Conservation (phyloP, 1,140 invertebrate species). For the Calliopsis andreniformis region DNA sequence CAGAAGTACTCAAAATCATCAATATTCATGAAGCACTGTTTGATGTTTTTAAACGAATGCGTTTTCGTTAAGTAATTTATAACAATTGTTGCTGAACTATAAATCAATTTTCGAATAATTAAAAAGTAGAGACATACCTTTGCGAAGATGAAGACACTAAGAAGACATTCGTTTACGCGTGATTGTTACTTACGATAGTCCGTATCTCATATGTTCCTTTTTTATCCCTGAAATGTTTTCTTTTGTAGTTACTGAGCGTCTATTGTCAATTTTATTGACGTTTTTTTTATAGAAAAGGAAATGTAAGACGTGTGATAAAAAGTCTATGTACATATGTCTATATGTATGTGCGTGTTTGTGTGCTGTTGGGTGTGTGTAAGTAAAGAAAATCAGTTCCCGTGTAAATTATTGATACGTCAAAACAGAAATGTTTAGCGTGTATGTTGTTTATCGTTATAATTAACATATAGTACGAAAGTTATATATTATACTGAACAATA, state of each 20-base stretch:
- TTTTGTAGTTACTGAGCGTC: constrained; percentile 14
- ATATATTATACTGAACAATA: constrained; percentile 69
- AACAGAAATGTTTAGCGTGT: constrained; percentile 39
- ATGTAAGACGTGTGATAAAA: constrained; percentile 49
- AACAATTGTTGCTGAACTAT: too few relatives aligned
- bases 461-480: constrained; percentile 56
- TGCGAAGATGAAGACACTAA: constrained; percentile 30
- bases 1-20: too few relatives aligned
- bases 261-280: constrained; percentile 38
- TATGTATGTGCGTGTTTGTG: constrained; percentile 14
- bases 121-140: neutral
- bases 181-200: constrained; percentile 64
- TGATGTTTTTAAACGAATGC: too few relatives aligned
- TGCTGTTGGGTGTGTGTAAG: neutral
- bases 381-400: constrained; percentile 51
- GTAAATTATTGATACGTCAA: constrained; percentile 64
- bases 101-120: neutral
- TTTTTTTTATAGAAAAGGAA: constrained; percentile 16
- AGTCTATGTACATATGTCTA: constrained; percentile 9
- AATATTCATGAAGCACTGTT: too few relatives aligned
- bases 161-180: constrained; percentile 45
- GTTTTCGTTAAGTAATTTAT: too few relatives aligned
- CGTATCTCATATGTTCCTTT: constrained; percentile 64
- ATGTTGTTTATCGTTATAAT: constrained; percentile 44
- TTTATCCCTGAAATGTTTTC: constrained; percentile 51